Evolutionary conservation across 2,797 vertebrate species (phyloP), one percentile per base, ranked within the genome.

Genomic region (Sebastes jordani): DNA sequence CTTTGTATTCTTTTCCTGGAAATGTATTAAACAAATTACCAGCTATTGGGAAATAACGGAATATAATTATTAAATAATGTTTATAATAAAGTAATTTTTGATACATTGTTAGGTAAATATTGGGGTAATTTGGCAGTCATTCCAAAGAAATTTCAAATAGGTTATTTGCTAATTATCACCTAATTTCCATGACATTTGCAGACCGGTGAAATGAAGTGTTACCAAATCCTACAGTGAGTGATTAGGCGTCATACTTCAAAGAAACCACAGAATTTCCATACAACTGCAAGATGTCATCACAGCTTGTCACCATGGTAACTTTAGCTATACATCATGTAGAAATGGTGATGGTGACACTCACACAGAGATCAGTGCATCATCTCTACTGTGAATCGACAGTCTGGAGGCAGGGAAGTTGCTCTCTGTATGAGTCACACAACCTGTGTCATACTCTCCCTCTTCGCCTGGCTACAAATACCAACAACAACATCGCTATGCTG

Each of bases 351-450:
- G 42, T 6, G 59, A 65, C 20, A 29, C 13, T 49, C 16, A 61
- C 42, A 34, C 22, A 7, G 59, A 22, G 14, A 54, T 20, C 6
- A 5, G 8, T 18, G 1, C 4, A 8, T 66, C 38, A 78, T 74
- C 11, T 75, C 13, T n/a, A 16, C 23, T 18, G n/a, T 59, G 2
- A 7, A 30, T 32, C 1, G n/a, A 54, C 22, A 55, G 7, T 38
- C 23, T 69, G 38, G 25, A 32, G 18, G 70, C 16, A 60, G 38
- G 16, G 34, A 22, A n/a, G 13, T 25, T 14, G 11, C 76, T 86
- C 61, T 85, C 64, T 61, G 36, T 68, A 59, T 93, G 91, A 91
- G 52, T 93, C 90, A 93, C 2, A 1, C 2, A 38, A 64, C 4
- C 22, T 62, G 71, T 25, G 55, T 52, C 20, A n/a, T n/a, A 22